These are phyloP conservation scores for Hydrolagus affinis DNA, from an alignment of 2,113 vertebrate species.

Conservation along the genomic window DNA sequence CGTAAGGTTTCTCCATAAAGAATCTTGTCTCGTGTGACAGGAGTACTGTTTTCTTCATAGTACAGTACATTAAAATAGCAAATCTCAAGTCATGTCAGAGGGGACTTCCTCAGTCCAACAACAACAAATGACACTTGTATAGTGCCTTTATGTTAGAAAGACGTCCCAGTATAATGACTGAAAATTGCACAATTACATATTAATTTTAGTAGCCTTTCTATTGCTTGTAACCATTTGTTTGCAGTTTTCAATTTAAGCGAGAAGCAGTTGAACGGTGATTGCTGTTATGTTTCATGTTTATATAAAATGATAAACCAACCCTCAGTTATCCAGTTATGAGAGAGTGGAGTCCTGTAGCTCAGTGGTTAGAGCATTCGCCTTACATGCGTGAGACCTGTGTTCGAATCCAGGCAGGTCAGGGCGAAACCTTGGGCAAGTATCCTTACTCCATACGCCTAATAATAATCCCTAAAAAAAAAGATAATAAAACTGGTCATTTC, in stretches of 20 bases:
- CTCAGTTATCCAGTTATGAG: not conserved
- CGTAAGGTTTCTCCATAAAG: not conserved
- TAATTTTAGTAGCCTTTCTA: not conserved
- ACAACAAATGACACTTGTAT: too few relatives aligned
- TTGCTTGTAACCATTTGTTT: not conserved
- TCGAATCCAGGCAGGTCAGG: too few relatives aligned
- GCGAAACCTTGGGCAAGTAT: too few relatives aligned
- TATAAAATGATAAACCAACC: not conserved
- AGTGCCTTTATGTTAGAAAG: too few relatives aligned
- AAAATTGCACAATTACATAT: not conserved
- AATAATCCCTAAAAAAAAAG: too few relatives aligned
- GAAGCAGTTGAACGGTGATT: not conserved
- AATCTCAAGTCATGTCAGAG: too few relatives aligned
- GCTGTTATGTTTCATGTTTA: not conserved
- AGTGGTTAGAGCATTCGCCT: too few relatives aligned
- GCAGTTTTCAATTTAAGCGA: not conserved
- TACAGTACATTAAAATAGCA: not conserved
- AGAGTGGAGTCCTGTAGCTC: too few relatives aligned
- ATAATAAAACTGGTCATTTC: too few relatives aligned
- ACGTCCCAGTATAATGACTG: not conserved
- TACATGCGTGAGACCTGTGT: too few relatives aligned
- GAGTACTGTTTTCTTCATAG: not conserved
- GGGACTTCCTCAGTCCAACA: not conserved
- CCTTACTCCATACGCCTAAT: too few relatives aligned
- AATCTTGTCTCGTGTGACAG: not conserved